Evolutionary conservation across 2,888 invertebrate genomes (phyloP).

Genomic region (Apamea anceps): DNA sequence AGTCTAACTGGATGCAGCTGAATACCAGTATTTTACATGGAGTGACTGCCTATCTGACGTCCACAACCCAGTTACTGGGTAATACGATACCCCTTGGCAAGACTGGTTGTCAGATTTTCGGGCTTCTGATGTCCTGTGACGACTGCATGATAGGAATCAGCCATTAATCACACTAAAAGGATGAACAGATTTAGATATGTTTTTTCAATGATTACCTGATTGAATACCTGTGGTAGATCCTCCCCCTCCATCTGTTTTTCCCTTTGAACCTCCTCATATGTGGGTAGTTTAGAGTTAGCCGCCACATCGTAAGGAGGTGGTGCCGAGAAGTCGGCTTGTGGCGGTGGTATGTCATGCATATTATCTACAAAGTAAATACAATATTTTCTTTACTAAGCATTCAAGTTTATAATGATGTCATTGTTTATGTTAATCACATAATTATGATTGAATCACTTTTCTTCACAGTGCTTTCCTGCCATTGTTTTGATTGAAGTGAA

Average conservation of each 20-base stretch:
- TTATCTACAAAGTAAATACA: slow-evolving; percentile 72
- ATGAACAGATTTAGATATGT: not conserved
- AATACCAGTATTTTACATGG: too few relatives aligned
- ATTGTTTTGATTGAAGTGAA: slow-evolving; percentile 36
- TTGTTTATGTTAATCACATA: slow-evolving; percentile 17
- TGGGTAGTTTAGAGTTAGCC: slow-evolving; percentile 94
- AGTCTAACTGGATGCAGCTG: too few relatives aligned
- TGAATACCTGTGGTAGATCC: slow-evolving; percentile 84
- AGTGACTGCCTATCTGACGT: too few relatives aligned
- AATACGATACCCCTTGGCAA: too few relatives aligned
- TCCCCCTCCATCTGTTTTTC: slow-evolving; percentile 95
- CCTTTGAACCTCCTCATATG: slow-evolving; percentile 97
- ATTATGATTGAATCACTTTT: slow-evolving; percentile 26
- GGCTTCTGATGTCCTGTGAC: too few relatives aligned
- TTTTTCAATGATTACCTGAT: slow-evolving; percentile 26
- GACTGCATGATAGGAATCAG: not conserved
- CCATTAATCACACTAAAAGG: not conserved
- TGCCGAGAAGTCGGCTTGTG: slow-evolving; percentile 95
- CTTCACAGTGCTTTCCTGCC: slow-evolving; percentile 13
- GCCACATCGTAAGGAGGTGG: slow-evolving; percentile 97
- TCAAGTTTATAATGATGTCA: slow-evolving; percentile 13
- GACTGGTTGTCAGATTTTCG: too few relatives aligned
- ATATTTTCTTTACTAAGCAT: not conserved
- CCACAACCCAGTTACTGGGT: too few relatives aligned
- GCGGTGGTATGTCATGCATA: slow-evolving; percentile 93